These are phyloP conservation scores for Petrolisthes manimaculis DNA, from an alignment of 2,888 invertebrate species.

Conservation along the genomic window DNA sequence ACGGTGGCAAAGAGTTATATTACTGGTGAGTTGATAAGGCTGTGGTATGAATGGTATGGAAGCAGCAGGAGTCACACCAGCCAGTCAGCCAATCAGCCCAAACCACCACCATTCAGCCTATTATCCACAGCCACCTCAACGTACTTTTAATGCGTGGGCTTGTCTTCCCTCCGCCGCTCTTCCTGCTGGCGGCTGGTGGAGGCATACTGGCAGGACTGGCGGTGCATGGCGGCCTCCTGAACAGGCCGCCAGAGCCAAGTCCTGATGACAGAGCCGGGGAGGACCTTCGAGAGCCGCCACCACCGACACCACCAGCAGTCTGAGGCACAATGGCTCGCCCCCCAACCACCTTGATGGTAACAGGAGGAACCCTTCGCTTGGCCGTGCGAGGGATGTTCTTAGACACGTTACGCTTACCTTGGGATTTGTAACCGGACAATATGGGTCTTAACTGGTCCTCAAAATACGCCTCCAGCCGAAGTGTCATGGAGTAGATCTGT, in stretches of 20 bases:
- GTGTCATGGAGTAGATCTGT: constrained; percentile 66
- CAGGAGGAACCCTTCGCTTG: constrained; percentile 39
- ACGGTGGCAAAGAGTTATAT: no score
- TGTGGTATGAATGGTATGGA: neutral
- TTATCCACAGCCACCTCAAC: constrained; percentile 34
- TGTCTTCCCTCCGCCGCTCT: constrained; percentile 29
- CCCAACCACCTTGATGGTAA: constrained; percentile 25
- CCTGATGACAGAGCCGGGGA: constrained; percentile 30
- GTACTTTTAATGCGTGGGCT: constrained; percentile 51
- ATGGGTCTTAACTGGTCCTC: constrained; percentile 65
- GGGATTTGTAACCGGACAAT: constrained; percentile 44
- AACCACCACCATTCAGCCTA: constrained; percentile 37
- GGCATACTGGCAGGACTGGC: constrained; percentile 19
- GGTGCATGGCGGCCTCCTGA: constrained; percentile 21
- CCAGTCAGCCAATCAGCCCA: constrained; percentile 41
- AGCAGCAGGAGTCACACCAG: neutral
- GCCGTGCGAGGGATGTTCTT: constrained; percentile 32
- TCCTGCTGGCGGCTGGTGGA: constrained; percentile 23
- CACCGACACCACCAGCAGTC: neutral
- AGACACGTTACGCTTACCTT: constrained; percentile 60
- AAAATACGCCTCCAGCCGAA: constrained; percentile 65
- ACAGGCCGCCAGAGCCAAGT: neutral
- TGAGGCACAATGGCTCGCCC: constrained; percentile 22
- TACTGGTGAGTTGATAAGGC: no score
- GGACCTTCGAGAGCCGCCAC: constrained; percentile 4